A percentile compares a stretch with the other conserved stretches of the same genome.
phyloP scores from a whole-genome alignment of 2,888 invertebrate genomes.

The Sycophila texana region DNA sequence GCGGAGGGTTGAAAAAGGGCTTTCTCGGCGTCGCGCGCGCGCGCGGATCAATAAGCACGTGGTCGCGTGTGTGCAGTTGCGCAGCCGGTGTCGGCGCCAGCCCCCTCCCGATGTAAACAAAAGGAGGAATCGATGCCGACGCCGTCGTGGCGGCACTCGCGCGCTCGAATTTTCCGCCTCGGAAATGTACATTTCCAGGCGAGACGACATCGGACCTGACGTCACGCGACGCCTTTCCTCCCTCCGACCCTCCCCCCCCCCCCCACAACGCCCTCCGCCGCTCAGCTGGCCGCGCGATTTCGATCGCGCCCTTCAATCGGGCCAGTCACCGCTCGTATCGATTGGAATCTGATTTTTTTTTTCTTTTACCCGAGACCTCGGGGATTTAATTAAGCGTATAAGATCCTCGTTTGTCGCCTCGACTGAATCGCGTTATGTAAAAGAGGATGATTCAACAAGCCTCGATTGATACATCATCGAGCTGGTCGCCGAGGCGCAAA shows the following conservation, averaged over 20 bases:
- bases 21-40: not conserved
- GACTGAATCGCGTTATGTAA: not conserved
- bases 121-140: conserved; percentile 69
- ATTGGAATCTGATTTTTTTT: too few species aligned
- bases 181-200: not conserved
- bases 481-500: too few species aligned
- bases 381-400: too few species aligned
- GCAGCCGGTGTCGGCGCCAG: conserved; percentile 33
- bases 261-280: too few species aligned
- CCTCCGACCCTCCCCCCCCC: too few species aligned
- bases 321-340: too few species aligned
- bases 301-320: too few species aligned
- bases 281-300: too few species aligned
- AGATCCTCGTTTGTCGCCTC: not conserved
- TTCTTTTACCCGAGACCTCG: too few species aligned
- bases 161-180: not conserved
- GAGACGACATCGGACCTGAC: conserved; percentile 9
- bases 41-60: conserved; percentile 53
- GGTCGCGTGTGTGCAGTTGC: conserved; percentile 8
- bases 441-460: too few species aligned
- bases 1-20: conserved; percentile 19
- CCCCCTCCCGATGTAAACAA: conserved; percentile 71
- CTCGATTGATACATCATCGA: too few species aligned
- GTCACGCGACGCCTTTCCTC: conserved; percentile 4
- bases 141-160: conserved; percentile 56